Evolutionary conservation across 1,140 invertebrate genomes (phyloP).

Genomic region (Diprion similis): DNA sequence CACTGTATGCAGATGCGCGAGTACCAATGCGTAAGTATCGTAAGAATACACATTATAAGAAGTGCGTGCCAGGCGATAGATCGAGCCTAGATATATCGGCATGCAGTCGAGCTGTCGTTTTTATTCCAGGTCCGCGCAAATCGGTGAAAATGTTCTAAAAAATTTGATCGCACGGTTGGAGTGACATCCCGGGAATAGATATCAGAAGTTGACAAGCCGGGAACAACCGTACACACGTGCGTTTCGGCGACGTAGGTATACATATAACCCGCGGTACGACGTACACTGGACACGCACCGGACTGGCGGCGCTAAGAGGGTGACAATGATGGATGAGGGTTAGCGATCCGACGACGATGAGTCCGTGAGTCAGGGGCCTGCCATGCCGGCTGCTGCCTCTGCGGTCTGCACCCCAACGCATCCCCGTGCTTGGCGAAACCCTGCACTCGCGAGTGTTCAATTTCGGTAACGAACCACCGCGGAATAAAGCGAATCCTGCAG

Average conservation of each 20-base stretch:
- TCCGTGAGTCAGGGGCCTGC: constrained; percentile 57
- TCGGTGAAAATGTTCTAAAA: not conserved
- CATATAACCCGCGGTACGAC: not conserved
- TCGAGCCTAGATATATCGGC: too few relatives aligned
- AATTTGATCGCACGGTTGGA: not conserved
- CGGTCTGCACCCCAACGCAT: constrained; percentile 6
- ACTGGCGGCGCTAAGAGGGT: constrained; percentile 29
- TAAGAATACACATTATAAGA: too few relatives aligned
- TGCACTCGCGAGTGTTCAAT: constrained; percentile 1
- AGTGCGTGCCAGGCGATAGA: too few relatives aligned
- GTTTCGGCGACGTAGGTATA: not conserved
- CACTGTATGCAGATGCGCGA: too few relatives aligned
- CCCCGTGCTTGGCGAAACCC: not conserved
- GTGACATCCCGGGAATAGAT: constrained; percentile 1
- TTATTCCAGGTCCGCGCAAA: not conserved
- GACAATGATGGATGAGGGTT: constrained; percentile 60
- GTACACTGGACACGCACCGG: constrained; percentile 4
- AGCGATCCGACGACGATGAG: constrained; percentile 40
- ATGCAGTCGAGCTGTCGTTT: not conserved
- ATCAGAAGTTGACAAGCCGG: not conserved
- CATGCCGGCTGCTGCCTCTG: constrained; percentile 38
- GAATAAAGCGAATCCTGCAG: not conserved
- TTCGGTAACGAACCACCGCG: not conserved
- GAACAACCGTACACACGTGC: not conserved
- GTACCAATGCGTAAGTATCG: too few relatives aligned